Conservation (phyloP, 2,888 invertebrate genomes). For the Tiphia femorata region DNA sequence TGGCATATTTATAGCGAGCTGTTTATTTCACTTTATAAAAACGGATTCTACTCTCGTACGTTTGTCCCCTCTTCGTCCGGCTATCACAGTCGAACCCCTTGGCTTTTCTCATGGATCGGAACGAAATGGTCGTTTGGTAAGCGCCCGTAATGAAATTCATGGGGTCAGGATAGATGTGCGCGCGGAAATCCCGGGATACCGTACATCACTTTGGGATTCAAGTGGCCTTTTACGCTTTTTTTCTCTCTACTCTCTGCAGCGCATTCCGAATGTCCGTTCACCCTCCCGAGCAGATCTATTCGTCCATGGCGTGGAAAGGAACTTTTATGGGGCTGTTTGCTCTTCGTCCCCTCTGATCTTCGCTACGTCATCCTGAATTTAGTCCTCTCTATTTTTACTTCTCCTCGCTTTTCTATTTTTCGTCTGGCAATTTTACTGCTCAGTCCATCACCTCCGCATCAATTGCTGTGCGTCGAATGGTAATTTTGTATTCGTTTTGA, state of each 20-base stretch:
- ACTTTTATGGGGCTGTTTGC: constrained; percentile 56
- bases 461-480: too few relatives aligned
- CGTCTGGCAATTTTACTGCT: too few relatives aligned
- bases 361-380: not conserved
- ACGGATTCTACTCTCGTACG: not conserved
- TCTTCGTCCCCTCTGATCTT: constrained; percentile 2
- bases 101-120: too few relatives aligned
- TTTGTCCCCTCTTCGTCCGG: not conserved
- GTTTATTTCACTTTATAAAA: too few relatives aligned
- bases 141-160: constrained; percentile 53
- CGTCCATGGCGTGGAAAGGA: constrained; percentile 45
- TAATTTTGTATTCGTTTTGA: too few relatives aligned
- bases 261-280: constrained; percentile 33
- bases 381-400: not conserved
- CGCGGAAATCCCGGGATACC: constrained; percentile 37
- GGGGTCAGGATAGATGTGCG: constrained; percentile 36
- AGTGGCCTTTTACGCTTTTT: constrained; percentile 53
- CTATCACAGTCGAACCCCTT: too few relatives aligned
- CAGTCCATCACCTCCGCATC: too few relatives aligned
- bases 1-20: too few relatives aligned
- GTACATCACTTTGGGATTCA: constrained; percentile 56
- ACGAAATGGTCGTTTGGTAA: too few relatives aligned
- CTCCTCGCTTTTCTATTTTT: too few relatives aligned
- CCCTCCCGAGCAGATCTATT: constrained; percentile 49
- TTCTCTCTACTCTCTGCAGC: constrained; percentile 23